phyloP scores from a whole-genome alignment of 92 coral and sea anemone genomes.

The Zoanthus sansibaricus region DNA sequence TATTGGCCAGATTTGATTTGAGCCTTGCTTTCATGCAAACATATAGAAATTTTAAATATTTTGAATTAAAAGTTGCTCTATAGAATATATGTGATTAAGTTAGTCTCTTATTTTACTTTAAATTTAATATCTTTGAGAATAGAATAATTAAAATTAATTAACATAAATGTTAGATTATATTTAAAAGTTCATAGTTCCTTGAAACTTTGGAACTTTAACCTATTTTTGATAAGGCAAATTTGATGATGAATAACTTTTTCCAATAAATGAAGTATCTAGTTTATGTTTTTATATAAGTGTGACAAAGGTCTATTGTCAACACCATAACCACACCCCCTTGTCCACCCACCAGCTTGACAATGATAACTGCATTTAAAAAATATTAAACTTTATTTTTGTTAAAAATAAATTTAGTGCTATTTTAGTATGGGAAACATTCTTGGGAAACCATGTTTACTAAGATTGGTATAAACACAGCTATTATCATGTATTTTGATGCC shows the following conservation, averaged over 20 bases:
- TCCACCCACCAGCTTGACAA: constrained; percentile 7
- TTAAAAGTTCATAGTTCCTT: constrained; percentile 5
- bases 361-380: not conserved
- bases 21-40: constrained; percentile 4
- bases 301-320: not conserved
- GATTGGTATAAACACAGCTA: constrained; percentile 3
- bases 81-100: not conserved
- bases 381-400: not conserved
- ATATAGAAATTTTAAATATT: not conserved
- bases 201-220: not conserved
- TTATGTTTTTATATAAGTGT: not conserved
- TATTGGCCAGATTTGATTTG: constrained; percentile 6
- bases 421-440: constrained; percentile 1
- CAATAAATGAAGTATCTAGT: not conserved
- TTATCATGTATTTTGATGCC: constrained; percentile 6
- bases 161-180: not conserved
- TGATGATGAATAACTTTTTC: not conserved
- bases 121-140: constrained; percentile 1
- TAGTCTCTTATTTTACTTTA: constrained; percentile 8
- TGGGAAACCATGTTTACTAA: constrained; percentile 6
- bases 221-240: not conserved
- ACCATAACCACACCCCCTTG: not conserved
- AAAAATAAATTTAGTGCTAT: constrained; percentile 1
- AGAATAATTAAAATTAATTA: not conserved
- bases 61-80: constrained; percentile 8